Conservation (phyloP, 2,113 vertebrate genomes). For the Thalassarche chlororhynchos region DNA sequence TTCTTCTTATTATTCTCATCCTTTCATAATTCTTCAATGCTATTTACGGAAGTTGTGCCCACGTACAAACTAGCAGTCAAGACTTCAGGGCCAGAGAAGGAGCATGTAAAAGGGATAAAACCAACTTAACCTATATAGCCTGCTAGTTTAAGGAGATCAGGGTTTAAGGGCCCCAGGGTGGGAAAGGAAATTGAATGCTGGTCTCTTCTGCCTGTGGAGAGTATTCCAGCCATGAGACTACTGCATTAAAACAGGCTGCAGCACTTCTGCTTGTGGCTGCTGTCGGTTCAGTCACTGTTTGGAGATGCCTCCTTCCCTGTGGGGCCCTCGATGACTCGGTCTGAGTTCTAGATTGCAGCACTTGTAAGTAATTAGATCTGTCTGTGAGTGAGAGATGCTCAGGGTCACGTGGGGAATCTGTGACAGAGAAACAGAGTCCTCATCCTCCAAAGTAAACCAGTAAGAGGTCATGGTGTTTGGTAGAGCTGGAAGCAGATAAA, state of each 20-base stretch:
- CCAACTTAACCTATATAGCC: background rate
- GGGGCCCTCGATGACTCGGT: fast-evolving
- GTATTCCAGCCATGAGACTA: background rate
- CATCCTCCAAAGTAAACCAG: background rate
- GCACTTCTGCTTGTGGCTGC: background rate
- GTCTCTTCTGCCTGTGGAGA: background rate
- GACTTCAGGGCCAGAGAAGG: background rate
- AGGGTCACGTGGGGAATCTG: fast-evolving
- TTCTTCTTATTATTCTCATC: background rate
- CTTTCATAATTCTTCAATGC: background rate
- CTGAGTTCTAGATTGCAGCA: background rate
- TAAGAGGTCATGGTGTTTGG: background rate
- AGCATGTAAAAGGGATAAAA: background rate
- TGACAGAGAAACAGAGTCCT: background rate
- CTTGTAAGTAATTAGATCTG: background rate
- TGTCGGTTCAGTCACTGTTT: background rate
- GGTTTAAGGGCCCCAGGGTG: background rate
- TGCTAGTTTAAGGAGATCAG: background rate
- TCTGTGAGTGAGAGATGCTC: background rate
- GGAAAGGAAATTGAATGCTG: background rate
- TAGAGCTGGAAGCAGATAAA: background rate
- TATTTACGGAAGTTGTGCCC: background rate
- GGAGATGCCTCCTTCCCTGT: background rate
- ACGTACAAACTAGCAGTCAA: background rate
- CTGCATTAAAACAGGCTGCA: background rate